Conservation (phyloP, 2,888 invertebrate species). For the Troides oblongomaculatus region DNA sequence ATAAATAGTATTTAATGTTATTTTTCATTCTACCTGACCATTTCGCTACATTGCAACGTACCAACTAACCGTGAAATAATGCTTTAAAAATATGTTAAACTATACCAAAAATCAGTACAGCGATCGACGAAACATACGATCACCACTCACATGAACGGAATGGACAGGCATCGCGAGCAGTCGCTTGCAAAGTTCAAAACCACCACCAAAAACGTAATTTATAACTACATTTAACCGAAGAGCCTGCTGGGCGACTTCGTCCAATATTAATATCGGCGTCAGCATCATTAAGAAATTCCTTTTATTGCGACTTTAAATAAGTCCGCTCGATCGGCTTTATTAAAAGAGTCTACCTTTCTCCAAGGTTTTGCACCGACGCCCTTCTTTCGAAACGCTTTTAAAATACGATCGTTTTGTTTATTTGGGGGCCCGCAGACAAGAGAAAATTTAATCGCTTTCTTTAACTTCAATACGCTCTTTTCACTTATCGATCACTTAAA, state of each 20-base stretch:
- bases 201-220: slow-evolving; percentile 70
- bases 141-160: slow-evolving; percentile 34
- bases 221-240: slow-evolving; percentile 71
- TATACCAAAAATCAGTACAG: no score
- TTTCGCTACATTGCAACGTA: no score
- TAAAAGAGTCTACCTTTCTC: slow-evolving; percentile 75
- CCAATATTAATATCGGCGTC: slow-evolving; percentile 74
- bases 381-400: slow-evolving; percentile 62
- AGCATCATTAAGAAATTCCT: slow-evolving; percentile 78
- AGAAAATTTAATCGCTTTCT: slow-evolving; percentile 62
- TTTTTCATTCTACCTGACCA: no score
- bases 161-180: slow-evolving; percentile 38
- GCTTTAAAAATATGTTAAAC: no score
- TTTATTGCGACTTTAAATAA: slow-evolving; percentile 78
- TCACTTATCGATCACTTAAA: slow-evolving; percentile 50
- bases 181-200: slow-evolving; percentile 33
- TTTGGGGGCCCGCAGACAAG: slow-evolving; percentile 50
- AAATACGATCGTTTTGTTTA: slow-evolving; percentile 51
- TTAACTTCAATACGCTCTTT: slow-evolving; percentile 54
- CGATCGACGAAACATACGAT: neutral
- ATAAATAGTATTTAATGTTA: no score
- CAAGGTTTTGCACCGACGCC: slow-evolving; percentile 69
- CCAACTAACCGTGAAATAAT: no score
- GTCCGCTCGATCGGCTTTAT: slow-evolving; percentile 68
- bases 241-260: slow-evolving; percentile 57